Base-by-base conservation (phyloP, 2,888 invertebrate genomes). In the Drosophila atroscutellata region DNA sequence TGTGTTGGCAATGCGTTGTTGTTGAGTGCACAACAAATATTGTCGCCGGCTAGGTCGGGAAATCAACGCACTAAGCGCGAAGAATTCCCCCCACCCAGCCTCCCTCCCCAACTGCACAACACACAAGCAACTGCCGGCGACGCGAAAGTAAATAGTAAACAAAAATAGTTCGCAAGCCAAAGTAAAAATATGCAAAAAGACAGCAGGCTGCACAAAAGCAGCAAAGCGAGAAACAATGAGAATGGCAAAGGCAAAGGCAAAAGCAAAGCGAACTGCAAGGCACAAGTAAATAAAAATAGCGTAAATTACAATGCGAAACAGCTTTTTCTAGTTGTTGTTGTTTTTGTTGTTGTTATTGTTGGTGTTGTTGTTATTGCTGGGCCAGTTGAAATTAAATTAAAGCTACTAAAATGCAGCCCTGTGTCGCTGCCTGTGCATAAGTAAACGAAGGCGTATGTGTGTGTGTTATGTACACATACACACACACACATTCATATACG, bases 41-140 rank as follows among this genome's bases (percentile, higher is more conserved):
- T 91, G 86, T 89, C 83, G 88, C 89, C 89, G 91, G 86, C 83
- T 91, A 91, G 91, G 91, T 91, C 90, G 90, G 91, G 86, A 90
- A 83, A 89, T 81, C 82, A 83, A 87, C 83, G 86, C 80, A 88
- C 83, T 75, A 72, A 78, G 67, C 72, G 55, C 70, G 28, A 58
- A 62, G 64, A 71, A 65, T 47, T 67, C n/a, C 8, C 15, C 63
- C 26, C 5, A 24, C 26, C 8, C 34, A 32, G 56, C 26, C 51
- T 28, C 60, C 45, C 63, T 24, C 45, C 42, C 34, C 30, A 15
- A 11, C 26, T n/a, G 32, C 11, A 28, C 65, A 24, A 18, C 11
- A 36, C 30, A 39, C 56, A 34, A 58, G 20, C 54, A 61, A 71
- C 68, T 72, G 65, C 70, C 75, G 64, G 68, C 71, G 72, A 70